Evolutionary conservation across 2,113 vertebrate genomes (phyloP).

Genomic region (Myotis lucifugus): DNA sequence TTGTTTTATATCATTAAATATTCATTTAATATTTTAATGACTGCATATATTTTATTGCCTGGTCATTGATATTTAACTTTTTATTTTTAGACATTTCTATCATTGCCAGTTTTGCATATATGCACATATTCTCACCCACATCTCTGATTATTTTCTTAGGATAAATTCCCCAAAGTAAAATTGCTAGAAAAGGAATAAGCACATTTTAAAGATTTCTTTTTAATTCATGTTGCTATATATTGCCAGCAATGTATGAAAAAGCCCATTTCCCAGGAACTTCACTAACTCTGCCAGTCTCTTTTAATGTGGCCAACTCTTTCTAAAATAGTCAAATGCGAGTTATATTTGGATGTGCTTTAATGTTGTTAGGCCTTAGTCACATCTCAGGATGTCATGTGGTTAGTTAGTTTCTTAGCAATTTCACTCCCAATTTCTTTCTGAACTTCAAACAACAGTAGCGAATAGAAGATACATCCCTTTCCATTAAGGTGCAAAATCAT

Average conservation of each 20-base stretch:
- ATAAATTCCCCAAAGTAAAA: conserved; percentile 21
- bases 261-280: neutral
- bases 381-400: conserved; percentile 23
- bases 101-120: neutral
- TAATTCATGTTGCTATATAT: neutral
- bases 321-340: conserved; percentile 36
- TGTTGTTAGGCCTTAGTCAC: conserved; percentile 14
- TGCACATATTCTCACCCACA: neutral
- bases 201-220: neutral
- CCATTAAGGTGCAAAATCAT: neutral
- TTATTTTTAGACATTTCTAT: conserved; percentile 6
- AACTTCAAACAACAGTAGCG: neutral
- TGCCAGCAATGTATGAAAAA: neutral
- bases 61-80: neutral
- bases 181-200: neutral
- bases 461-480: neutral
- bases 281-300: neutral
- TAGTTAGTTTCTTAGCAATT: conserved; percentile 22
- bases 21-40: neutral
- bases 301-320: neutral
- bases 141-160: neutral
- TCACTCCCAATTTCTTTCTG: conserved; percentile 31
- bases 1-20: neutral
- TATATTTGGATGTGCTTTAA: conserved; percentile 35
- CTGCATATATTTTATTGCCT: neutral